Evolutionary conservation across 2,113 vertebrate species (phyloP), one percentile per base, ranked within the genome.

Genomic region (Upupa epops): DNA sequence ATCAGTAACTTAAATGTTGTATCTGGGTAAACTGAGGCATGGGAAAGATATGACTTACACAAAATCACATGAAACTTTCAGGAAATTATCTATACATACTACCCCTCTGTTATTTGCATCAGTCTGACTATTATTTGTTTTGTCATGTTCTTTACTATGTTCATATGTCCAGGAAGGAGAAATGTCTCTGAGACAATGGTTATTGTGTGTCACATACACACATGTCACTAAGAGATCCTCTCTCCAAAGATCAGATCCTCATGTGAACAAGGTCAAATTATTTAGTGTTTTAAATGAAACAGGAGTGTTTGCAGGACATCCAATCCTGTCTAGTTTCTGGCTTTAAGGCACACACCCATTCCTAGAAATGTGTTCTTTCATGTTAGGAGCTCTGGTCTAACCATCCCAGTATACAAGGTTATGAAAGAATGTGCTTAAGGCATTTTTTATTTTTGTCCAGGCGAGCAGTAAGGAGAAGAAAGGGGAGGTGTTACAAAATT

Each of bases 391-490:
- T 84, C 85, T 88, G 72, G 90, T 89, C 55, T 86, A 80, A 73
- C 77, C 77, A 83, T 81, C 55, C 37, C 73, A 69, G 64, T 87
- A 75, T 87, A 84, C 51, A 93, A 90, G 64, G 58, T 94, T 96
- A 92, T 95, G 92, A 97, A 96, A 95, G 52, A 76, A 93, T 93
- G 94, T 91, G 91, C 93, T 97, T 85, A 78, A 94, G 92, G 95
- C 87, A 74, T 69, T 95, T 87, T 42, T 93, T 92, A 89, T 95
- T 95, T 96, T 95, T 91, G 90, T 81, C 51, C 66, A 89, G 71
- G 51, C 24, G 82, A 73, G 56, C 25, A 75, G 66, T 80, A 60
- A 74, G 55, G 45, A 87, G 64, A 88, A 71, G 36, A 81, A 74
- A 68, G 85, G 29, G 64, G 83, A 91, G 69, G 65, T 1, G 6